Evolutionary conservation across 2,888 invertebrate genomes (phyloP), one percentile per base, ranked within the genome.

Genomic region (Lysandra coridon): DNA sequence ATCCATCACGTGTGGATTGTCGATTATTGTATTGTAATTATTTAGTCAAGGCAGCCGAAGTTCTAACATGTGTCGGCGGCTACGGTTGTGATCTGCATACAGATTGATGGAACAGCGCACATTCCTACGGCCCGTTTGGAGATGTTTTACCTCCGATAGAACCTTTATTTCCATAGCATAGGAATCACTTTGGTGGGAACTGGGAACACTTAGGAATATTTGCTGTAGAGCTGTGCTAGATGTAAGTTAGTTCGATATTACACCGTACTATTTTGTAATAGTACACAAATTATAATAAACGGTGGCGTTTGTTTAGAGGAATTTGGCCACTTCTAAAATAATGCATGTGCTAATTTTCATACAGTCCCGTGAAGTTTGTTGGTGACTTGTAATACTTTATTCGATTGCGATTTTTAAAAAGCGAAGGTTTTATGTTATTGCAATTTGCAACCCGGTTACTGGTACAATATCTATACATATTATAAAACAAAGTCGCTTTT

Each of bases 81-180:
- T 87, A 88, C 86, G 83, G 83, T 81, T 88, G 89, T 88, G 92
- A 84, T 84, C 83, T 82, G 94, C 91, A 94, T 94, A 91, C 89
- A 91, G 91, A 94, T 92, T 88, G 84, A 85, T 83, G 84, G 85
- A 86, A 86, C 87, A 89, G 91, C 88, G 88, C 89, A 88, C 93
- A 93, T 93, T 92, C 93, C 82, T 57, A 44, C 53, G 53, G 62
- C 4, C 4, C 57, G 57, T 57, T 57, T 17, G 57, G 57, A 57
- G 17, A 0, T 57, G 4, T 17, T 57, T 17, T 17, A 57, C 17
- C 14, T 57, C 14, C 17, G 57, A 57, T 17, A 17, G 17, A 57
- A 57, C 17, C 57, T 57, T 57, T 57, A 57, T 57, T 57, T 57
- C 57, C 17, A 4, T 17, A 17, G 57, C 57, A 57, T 57, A 57